Conservation (phyloP, 2,888 invertebrate species). For the Apeira syringaria region DNA sequence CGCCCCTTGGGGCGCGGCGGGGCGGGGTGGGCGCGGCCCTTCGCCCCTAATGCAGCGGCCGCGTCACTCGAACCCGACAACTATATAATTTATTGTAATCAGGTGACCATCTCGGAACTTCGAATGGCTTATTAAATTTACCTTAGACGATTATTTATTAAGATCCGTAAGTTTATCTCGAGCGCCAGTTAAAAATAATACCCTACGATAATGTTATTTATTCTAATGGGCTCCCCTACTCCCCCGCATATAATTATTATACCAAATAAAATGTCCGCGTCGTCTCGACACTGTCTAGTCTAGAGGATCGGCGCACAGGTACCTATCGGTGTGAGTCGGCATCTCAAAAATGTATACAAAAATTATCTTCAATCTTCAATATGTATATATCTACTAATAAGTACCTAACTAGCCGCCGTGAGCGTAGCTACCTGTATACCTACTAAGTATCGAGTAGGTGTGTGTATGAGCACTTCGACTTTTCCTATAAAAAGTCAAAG, state of each 20-base stretch:
- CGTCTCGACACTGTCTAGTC: neutral
- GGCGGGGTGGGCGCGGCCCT: neutral
- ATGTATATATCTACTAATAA: too few relatives aligned
- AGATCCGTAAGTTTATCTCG: conserved; percentile 18
- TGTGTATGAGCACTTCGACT: too few relatives aligned
- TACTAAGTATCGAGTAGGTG: too few relatives aligned
- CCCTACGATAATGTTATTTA: conserved; percentile 10
- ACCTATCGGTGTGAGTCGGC: too few relatives aligned
- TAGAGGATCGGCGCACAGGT: too few relatives aligned
- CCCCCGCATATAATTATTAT: neutral
- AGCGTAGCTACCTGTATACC: too few relatives aligned
- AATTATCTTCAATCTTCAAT: too few relatives aligned
- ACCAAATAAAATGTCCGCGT: neutral
- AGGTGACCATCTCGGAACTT: conserved; percentile 16
- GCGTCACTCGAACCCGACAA: neutral
- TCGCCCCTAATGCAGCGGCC: conserved; percentile 2
- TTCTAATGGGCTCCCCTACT: conserved; percentile 6
- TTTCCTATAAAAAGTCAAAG: too few relatives aligned
- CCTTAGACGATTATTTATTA: conserved; percentile 22
- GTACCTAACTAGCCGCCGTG: too few relatives aligned
- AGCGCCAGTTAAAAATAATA: conserved; percentile 11
- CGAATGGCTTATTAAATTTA: conserved; percentile 9
- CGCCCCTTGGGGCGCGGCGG: conserved; percentile 4
- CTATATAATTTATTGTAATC: conserved; percentile 24
- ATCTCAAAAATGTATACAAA: too few relatives aligned